A percentile compares a stretch with the other conserved stretches of the same genome.
Conservation (phyloP, 2,113 vertebrate species). For the Ailuropoda melanoleuca region DNA sequence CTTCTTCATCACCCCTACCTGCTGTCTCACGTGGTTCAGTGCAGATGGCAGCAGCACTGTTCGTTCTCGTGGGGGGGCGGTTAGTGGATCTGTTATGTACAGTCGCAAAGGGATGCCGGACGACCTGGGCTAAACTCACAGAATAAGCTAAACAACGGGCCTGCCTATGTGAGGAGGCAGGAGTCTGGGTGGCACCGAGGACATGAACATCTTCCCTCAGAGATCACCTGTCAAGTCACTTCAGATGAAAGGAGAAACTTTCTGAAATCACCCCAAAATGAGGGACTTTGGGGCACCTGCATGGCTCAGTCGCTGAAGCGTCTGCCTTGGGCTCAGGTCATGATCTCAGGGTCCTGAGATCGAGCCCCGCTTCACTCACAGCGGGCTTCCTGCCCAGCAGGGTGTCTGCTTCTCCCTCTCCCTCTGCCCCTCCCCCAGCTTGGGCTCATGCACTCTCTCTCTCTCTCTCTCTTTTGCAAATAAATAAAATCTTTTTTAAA, state of each 20-base stretch:
- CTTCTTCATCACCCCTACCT: conserved; percentile 12
- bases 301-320: not conserved
- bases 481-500: not conserved
- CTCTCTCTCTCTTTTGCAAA: not conserved
- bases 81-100: not conserved
- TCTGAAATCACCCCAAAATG: not conserved
- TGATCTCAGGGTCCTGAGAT: not conserved
- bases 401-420: not conserved
- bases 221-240: not conserved
- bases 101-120: not conserved
- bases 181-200: not conserved
- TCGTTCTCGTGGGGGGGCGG: not conserved
- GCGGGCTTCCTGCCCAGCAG: too few species aligned
- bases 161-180: not conserved
- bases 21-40: not conserved
- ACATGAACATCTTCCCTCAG: not conserved
- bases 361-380: too few species aligned
- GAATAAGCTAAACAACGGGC: not conserved
- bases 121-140: not conserved
- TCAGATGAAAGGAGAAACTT: not conserved
- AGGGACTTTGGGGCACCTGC: not conserved
- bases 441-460: not conserved
- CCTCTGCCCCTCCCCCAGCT: not conserved
- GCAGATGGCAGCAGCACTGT: conserved; percentile 1
- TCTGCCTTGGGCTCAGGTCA: not conserved